These are phyloP conservation scores for Syrrhaptes paradoxus DNA, from an alignment of 2,113 vertebrate species.

Conservation along the genomic window DNA sequence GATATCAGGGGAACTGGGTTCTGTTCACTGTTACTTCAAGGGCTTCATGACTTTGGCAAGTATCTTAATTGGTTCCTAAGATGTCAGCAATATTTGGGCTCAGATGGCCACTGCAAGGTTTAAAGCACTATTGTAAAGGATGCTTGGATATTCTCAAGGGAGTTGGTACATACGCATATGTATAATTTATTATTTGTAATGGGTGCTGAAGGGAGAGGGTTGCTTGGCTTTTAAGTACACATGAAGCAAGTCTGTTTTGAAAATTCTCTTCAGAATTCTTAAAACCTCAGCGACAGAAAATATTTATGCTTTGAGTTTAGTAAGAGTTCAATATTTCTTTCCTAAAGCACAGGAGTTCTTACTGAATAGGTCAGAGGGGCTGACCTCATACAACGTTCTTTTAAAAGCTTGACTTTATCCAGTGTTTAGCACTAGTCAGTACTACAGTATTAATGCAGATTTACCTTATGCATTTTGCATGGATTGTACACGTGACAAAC, in stretches of 20 bases:
- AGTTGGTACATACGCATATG: neutral
- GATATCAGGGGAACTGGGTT: neutral
- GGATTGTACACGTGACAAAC: neutral
- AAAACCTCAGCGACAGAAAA: neutral
- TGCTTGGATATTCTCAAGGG: neutral
- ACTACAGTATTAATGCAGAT: neutral
- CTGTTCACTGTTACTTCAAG: neutral
- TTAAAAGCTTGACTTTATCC: neutral
- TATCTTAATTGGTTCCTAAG: neutral
- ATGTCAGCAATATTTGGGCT: neutral
- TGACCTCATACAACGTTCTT: neutral
- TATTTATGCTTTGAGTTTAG: neutral
- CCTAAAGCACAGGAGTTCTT: neutral
- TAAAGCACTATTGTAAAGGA: neutral
- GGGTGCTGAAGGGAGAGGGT: neutral
- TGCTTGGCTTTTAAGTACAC: neutral
- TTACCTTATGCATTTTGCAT: neutral
- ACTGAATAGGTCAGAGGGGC: neutral
- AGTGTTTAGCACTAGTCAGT: neutral
- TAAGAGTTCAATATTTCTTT: neutral
- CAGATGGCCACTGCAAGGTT: neutral
- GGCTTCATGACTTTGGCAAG: neutral
- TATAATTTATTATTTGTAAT: slow-evolving; percentile 38
- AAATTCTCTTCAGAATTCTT: neutral
- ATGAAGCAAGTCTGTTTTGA: neutral